These are phyloP conservation scores for Trichopoda pennipes DNA, from an alignment of 2,888 invertebrate species.

Conservation along the genomic window DNA sequence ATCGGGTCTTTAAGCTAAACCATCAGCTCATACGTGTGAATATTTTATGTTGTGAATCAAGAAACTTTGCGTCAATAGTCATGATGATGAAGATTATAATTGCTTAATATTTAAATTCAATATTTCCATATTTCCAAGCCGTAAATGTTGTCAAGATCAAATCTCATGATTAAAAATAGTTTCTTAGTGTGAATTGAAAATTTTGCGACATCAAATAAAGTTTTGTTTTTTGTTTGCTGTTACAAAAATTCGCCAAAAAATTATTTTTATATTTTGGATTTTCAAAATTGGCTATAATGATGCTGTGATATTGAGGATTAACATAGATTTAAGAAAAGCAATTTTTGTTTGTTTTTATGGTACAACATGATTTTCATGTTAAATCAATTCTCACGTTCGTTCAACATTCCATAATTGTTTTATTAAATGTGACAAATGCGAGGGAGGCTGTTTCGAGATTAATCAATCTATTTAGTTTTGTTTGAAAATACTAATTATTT, in stretches of 20 bases:
- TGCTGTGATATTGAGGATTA: slow-evolving; percentile 20
- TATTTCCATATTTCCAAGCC: slow-evolving; percentile 10
- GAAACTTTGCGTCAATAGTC: slow-evolving; percentile 23
- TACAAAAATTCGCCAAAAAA: background rate
- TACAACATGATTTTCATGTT: slow-evolving; percentile 63
- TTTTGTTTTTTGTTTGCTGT: background rate
- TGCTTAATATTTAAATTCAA: slow-evolving; percentile 61
- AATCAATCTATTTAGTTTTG: no score
- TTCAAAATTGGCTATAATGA: slow-evolving; percentile 5
- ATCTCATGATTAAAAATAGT: slow-evolving; percentile 20
- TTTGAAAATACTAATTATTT: no score
- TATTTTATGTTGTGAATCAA: slow-evolving; percentile 17
- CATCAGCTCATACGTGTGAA: slow-evolving; percentile 41
- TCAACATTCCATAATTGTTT: slow-evolving; percentile 65
- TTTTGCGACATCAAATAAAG: slow-evolving; percentile 29
- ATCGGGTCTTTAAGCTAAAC: background rate
- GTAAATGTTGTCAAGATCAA: slow-evolving; percentile 33
- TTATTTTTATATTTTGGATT: slow-evolving; percentile 12
- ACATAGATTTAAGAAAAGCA: background rate
- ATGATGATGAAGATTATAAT: slow-evolving; percentile 52
- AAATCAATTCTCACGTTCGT: slow-evolving; percentile 66
- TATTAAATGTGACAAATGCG: slow-evolving; percentile 55
- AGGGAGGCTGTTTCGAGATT: background rate
- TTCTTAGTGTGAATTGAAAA: slow-evolving; percentile 49
- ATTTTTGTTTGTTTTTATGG: no score